Evolutionary conservation across 2,113 vertebrate species (phyloP), one percentile per base, ranked within the genome.

Genomic region (Thamnophis sirtalis): DNA sequence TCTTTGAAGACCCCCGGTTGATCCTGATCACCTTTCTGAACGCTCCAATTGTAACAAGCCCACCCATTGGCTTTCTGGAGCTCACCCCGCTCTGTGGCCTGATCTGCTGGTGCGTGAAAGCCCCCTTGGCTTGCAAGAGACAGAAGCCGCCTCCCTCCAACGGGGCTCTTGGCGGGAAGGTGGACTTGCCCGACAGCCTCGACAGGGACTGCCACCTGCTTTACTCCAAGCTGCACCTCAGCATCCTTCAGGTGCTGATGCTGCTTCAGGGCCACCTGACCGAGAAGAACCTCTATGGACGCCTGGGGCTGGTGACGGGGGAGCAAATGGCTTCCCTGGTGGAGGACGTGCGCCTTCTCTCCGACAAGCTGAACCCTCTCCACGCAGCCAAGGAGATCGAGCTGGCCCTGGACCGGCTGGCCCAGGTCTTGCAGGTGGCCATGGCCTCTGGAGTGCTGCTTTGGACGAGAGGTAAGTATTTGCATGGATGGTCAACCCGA

Each of bases 21-120:
- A 98, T 99, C 93, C 98, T 99, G 24, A 98, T 99, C 96, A 99
- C 98, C 84, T 99, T 99, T 95, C 97, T 99, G 50, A 99, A 99
- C 96, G 98, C 98, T 0, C 99, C 99, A 0, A 98, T 99, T 2
- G 97, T 98, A 0, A 97, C 98, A 95, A 99, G 96, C 95, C 98
- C 98, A 91, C 98, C 99, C 0, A 96, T 98, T 21, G 99, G 98
- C 19, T 99, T 98, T 53, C 93, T 99, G 33, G 99, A 99, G 94
- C 97, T 99, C 93, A 99, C 99, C 0, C 99, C 99, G 0, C 97
- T 99, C 28, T 97, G 98, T 0, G 99, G 99, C 1, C 96, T 99
- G 90, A 97, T 99, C 85, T 98, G 98, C 90, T 99, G 99, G 99
- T 99, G 99, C 0, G 98, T 99, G 94, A 99, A 99, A 94, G 98